Conservation (phyloP, 1,140 invertebrate genomes). For the Drosophila parvula region DNA sequence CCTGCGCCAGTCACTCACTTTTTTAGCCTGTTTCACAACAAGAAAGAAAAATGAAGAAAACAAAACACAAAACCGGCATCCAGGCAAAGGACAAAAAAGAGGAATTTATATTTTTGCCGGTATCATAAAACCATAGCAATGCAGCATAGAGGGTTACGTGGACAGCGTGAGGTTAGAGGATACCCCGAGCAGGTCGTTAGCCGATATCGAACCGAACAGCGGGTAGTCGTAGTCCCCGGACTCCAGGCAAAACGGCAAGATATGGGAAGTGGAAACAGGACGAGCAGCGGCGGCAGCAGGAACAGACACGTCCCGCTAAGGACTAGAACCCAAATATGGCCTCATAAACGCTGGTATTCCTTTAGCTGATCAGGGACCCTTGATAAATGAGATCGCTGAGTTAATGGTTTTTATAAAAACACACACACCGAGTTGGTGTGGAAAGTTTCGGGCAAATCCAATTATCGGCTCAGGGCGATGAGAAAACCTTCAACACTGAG, state of each 20-base stretch:
- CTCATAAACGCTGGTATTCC: conserved; percentile 30
- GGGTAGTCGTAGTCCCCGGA: conserved; percentile 40
- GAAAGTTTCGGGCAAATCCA: conserved; percentile 37
- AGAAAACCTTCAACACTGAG: conserved; percentile 18
- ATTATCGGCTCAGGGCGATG: conserved; percentile 16
- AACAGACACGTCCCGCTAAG: conserved; percentile 31
- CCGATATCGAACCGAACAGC: conserved; percentile 53
- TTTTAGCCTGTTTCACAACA: conserved; percentile 39
- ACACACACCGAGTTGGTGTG: conserved; percentile 9
- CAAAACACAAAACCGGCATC: conserved; percentile 20
- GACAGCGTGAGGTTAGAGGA: conserved; percentile 38
- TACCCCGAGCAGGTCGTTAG: conserved; percentile 64
- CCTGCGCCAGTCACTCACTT: conserved; percentile 57
- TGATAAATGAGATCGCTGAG: conserved; percentile 20
- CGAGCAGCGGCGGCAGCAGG: conserved; percentile 2
- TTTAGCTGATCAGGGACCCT: conserved; percentile 12
- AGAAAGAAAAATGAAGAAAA: background rate
- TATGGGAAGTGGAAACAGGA: conserved; percentile 16
- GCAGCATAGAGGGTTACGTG: conserved; percentile 28
- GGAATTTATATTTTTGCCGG: conserved; percentile 61
- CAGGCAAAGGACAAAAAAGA: conserved; percentile 54
- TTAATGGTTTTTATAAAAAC: conserved; percentile 37
- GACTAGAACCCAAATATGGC: conserved; percentile 28
- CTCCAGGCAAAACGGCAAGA: background rate
- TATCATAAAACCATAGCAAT: conserved; percentile 76